Evolutionary conservation across 1,140 invertebrate genomes (phyloP), one percentile per base, ranked within the genome.

Genomic region (Berghia stephanieae): DNA sequence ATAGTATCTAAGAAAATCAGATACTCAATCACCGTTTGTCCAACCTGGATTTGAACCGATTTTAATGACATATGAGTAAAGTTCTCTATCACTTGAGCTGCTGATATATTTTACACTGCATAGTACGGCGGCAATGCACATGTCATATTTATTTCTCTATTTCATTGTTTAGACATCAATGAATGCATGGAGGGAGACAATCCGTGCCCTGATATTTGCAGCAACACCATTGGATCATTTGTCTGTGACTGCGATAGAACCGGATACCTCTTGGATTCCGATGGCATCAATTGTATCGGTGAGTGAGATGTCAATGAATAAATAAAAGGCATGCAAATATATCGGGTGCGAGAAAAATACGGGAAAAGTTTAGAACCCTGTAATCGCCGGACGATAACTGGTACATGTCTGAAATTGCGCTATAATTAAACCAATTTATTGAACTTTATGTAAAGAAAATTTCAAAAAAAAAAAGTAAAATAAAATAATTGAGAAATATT

Each of bases 121-220:
- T n/a, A n/a, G n/a, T n/a, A n/a, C n/a, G n/a, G n/a, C n/a, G n/a
- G n/a, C n/a, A n/a, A n/a, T n/a, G n/a, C n/a, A n/a, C n/a, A n/a
- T n/a, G n/a, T n/a, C n/a, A n/a, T n/a, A n/a, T n/a, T n/a, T n/a
- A n/a, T n/a, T n/a, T n/a, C n/a, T n/a, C n/a, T n/a, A n/a, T n/a
- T n/a, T n/a, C n/a, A n/a, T n/a, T n/a, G n/a, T n/a, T n/a, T 70
- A 84, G 83, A 84, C 72, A 75, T 83, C 57, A 78, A 84, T 63
- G 83, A 84, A 71, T 84, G 83, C 60, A 70, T 77, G 77, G 78
- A 77, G 49, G 77, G 82, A 36, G 77, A 83, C 52, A 81, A 78
- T 60, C 78, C 74, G 10, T 83, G 83, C 74, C 73, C 81, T 8
- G 77, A 85, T 46, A 78, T 77, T 49, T 86, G 85, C 71, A 73